A percentile compares a stretch with the other conserved stretches of the same genome.
phyloP scores from a whole-genome alignment of 2,113 vertebrate genomes.

The Elachura formosa region DNA sequence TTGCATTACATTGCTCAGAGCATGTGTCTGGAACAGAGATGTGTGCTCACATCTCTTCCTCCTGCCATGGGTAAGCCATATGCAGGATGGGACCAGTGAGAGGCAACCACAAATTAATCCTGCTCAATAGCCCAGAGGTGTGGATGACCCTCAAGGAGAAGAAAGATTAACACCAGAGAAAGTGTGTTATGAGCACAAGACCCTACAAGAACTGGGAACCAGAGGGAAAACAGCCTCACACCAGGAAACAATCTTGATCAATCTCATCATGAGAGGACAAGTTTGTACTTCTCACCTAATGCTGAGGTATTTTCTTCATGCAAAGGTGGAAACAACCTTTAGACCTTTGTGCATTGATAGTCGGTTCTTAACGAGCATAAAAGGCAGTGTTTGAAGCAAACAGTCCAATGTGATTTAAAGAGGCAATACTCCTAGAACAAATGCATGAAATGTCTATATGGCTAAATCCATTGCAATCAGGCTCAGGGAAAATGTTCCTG shows the following conservation, averaged over 20 bases:
- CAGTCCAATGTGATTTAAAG: background rate
- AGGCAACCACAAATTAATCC: background rate
- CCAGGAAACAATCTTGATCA: background rate
- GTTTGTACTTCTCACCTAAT: background rate
- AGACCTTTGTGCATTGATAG: background rate
- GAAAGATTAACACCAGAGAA: background rate
- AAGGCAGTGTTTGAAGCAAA: background rate
- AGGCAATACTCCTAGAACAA: background rate
- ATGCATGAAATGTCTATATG: background rate
- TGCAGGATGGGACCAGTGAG: background rate
- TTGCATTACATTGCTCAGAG: background rate
- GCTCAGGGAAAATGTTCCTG: background rate
- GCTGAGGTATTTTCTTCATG: background rate
- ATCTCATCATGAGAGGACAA: background rate
- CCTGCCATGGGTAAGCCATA: accelerated
- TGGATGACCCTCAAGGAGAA: background rate
- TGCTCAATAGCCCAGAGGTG: background rate
- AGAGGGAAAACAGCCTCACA: background rate
- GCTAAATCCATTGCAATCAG: slow-evolving; percentile 44
- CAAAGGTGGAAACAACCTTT: background rate
- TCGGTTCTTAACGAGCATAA: background rate
- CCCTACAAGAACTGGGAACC: background rate
- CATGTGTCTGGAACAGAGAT: background rate
- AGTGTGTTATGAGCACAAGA: background rate
- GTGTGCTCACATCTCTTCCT: background rate